A percentile compares a stretch with the other conserved stretches of the same genome.
These are phyloP conservation scores for Periparus ater DNA, from an alignment of 2,797 vertebrate genomes.

Conservation along the genomic window DNA sequence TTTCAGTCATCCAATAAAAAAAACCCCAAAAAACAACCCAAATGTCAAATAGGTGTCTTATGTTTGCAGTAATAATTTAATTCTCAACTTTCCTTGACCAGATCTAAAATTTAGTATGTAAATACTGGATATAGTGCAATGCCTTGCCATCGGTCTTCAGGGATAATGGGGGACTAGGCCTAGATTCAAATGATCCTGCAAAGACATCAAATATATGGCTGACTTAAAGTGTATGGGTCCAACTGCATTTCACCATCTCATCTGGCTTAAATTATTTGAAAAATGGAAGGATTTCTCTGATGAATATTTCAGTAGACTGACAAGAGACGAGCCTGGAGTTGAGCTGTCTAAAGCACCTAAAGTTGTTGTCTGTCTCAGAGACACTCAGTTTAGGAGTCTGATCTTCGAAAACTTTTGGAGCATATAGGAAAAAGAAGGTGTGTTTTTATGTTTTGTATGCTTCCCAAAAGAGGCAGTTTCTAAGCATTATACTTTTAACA, in stretches of 20 bases:
- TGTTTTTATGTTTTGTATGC: not conserved
- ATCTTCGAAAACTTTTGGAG: not conserved
- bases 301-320: not conserved
- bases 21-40: not conserved
- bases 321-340: not conserved
- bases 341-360: not conserved
- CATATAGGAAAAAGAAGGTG: not conserved
- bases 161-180: not conserved
- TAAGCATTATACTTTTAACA: not conserved
- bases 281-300: not conserved
- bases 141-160: not conserved
- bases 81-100: not conserved
- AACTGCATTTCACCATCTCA: not conserved
- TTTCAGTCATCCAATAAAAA: not conserved
- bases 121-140: not conserved
- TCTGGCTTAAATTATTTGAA: not conserved
- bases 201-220: not conserved
- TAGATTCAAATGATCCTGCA: not conserved
- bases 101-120: not conserved
- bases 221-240: not conserved
- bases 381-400: not conserved
- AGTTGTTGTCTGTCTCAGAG: not conserved
- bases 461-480: not conserved
- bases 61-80: not conserved
- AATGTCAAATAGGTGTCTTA: not conserved